phyloP scores from a whole-genome alignment of 2,113 vertebrate species.

The Amblyornis subalaris region DNA sequence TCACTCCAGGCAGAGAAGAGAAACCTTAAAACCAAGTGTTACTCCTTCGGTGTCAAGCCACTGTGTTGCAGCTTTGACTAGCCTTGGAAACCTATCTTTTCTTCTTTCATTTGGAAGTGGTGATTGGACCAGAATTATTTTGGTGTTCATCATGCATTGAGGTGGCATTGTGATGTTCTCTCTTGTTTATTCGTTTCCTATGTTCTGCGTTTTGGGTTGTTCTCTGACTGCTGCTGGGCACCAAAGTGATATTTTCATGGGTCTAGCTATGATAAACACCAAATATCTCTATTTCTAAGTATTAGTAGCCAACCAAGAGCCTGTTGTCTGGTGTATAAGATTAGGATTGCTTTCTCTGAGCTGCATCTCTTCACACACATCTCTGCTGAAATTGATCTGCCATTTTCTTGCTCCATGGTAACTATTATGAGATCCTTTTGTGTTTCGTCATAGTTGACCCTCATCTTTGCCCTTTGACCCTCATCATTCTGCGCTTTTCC shows the following conservation, averaged over 20 bases:
- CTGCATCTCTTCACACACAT: neutral
- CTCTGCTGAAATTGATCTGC: neutral
- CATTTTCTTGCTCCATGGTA: neutral
- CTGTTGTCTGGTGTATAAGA: neutral
- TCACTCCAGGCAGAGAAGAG: neutral
- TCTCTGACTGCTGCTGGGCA: neutral
- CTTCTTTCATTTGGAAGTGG: neutral
- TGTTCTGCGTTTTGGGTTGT: neutral
- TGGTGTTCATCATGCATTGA: fast-evolving
- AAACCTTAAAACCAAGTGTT: neutral
- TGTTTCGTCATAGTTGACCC: neutral
- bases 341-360: neutral
- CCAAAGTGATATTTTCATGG: neutral
- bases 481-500: neutral
- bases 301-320: neutral
- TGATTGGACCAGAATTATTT: neutral
- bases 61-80: neutral
- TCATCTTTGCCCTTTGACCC: neutral
- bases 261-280: neutral
- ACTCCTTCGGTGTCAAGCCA: neutral
- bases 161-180: neutral
- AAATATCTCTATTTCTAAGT: neutral
- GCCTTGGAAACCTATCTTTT: neutral
- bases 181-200: neutral
- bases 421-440: neutral